These are phyloP conservation scores for Oreochromis mossambicus DNA, from an alignment of 2,797 vertebrate species.

Conservation along the genomic window DNA sequence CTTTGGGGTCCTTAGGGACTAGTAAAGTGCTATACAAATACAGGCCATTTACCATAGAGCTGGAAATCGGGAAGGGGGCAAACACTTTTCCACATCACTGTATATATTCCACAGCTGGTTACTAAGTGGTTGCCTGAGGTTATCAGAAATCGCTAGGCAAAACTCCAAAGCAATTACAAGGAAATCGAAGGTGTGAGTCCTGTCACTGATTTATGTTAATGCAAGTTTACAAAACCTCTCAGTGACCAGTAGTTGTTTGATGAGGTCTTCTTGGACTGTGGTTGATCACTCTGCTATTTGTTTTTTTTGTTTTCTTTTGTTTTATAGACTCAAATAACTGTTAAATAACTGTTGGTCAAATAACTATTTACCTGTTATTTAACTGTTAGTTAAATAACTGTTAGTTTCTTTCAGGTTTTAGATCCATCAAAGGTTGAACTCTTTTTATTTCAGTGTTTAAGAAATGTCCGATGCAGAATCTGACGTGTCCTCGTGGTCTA, in stretches of 20 bases:
- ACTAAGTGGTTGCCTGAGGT: background rate
- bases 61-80: background rate
- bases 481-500: conserved; percentile 1
- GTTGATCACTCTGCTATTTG: background rate
- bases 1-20: background rate
- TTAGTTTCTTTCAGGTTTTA: background rate
- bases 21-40: rapidly evolving
- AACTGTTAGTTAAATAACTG: background rate
- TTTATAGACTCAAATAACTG: background rate
- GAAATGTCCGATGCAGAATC: background rate
- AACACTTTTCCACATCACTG: background rate
- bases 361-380: background rate
- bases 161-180: background rate
- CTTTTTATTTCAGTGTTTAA: background rate
- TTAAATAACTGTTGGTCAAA: background rate
- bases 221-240: background rate
- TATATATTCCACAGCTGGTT: background rate
- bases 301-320: background rate
- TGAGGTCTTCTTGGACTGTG: background rate
- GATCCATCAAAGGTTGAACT: background rate
- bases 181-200: background rate
- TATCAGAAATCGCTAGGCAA: background rate
- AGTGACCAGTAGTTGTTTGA: background rate
- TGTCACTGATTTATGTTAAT: background rate
- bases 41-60: background rate